Conservation (phyloP, 2,113 vertebrate genomes). For the Sterrhoptilus dennistouni region DNA sequence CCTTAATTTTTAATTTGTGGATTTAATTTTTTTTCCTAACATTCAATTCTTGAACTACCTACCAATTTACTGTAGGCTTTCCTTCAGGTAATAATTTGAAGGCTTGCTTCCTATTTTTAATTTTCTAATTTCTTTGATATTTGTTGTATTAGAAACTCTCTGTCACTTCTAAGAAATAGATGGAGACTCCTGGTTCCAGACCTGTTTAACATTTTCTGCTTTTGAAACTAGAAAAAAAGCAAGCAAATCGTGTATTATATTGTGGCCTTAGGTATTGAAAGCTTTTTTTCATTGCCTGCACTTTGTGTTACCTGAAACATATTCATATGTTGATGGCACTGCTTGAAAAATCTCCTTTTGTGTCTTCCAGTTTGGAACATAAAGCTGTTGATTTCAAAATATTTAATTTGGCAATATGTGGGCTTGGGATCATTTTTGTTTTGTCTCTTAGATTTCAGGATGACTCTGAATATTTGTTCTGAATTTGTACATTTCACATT, state of each 20-base stretch:
- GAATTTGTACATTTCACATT: conserved; percentile 8
- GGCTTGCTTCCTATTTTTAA: background rate
- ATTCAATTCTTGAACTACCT: background rate
- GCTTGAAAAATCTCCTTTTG: background rate
- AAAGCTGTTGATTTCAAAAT: background rate
- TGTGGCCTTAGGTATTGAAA: background rate
- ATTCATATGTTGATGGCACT: background rate
- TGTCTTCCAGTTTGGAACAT: background rate
- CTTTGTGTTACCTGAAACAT: background rate
- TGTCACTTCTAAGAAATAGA: background rate
- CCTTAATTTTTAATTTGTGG: background rate
- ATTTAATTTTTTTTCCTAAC: accelerated
- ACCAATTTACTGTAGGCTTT: background rate
- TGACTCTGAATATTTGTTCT: background rate
- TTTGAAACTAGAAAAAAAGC: background rate
- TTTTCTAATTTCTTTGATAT: background rate
- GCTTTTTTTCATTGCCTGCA: background rate
- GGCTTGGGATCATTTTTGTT: background rate
- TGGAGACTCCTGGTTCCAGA: background rate
- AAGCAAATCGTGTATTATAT: background rate
- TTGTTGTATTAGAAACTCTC: background rate
- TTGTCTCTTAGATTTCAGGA: background rate
- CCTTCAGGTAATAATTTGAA: background rate
- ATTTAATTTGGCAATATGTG: background rate
- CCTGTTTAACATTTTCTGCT: background rate